Conservation (phyloP, 2,888 invertebrate genomes). For the Tetranychus truncatus region DNA sequence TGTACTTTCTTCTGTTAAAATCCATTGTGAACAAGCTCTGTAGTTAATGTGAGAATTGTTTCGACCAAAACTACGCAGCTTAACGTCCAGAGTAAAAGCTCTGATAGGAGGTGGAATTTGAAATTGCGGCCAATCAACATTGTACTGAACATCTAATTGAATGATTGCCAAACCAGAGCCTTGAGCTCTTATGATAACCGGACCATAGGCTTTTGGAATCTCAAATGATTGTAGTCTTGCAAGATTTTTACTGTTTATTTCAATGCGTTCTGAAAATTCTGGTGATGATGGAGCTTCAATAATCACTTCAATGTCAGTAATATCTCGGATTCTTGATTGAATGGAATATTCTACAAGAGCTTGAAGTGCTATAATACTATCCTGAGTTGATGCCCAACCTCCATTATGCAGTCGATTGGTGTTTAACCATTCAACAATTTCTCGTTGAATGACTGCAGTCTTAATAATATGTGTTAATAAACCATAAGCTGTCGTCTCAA, state of each 20-base stretch:
- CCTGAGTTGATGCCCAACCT: constrained; percentile 75
- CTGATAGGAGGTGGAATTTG: constrained; percentile 61
- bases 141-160: constrained; percentile 79
- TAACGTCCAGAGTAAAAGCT: constrained; percentile 58
- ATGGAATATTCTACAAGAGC: constrained; percentile 75
- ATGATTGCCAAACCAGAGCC: constrained; percentile 86
- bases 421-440: constrained; percentile 76
- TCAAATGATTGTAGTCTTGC: constrained; percentile 58
- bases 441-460: constrained; percentile 59
- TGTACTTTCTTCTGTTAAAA: constrained; percentile 46
- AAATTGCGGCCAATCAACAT: constrained; percentile 63
- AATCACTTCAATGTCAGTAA: constrained; percentile 54
- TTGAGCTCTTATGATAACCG: constrained; percentile 71
- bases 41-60: constrained; percentile 55
- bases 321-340: constrained; percentile 62
- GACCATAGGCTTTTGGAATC: constrained; percentile 85
- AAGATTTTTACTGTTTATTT: constrained; percentile 45
- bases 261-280: constrained; percentile 36
- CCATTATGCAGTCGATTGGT: constrained; percentile 65
- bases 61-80: constrained; percentile 59
- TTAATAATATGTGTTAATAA: constrained; percentile 68
- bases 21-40: constrained; percentile 25
- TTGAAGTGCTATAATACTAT: constrained; percentile 68
- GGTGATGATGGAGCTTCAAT: constrained; percentile 65
- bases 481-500: constrained; percentile 81